Evolutionary conservation across 2,113 vertebrate species (phyloP), one percentile per base, ranked within the genome.

Genomic region (Grammomys surdaster): DNA sequence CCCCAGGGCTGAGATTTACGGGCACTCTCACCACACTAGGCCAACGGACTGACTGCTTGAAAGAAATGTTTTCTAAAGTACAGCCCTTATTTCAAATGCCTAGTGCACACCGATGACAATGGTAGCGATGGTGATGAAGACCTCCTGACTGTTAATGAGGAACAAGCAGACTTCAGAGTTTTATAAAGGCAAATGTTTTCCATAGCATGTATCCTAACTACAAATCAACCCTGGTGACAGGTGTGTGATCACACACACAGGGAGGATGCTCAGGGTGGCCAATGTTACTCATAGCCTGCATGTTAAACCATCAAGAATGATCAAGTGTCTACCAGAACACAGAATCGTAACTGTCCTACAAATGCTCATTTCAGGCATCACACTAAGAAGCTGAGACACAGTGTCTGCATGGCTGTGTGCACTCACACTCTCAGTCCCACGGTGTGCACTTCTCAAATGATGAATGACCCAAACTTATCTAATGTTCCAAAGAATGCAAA

Each of bases 51-150:
- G 75, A 48, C 26, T 69, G 67, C 36, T 67, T 40, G 13, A 85
- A 93, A 90, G 8, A 86, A 76, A 91, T 54, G 51, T 94, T 88
- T 88, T 77, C 43, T 51, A 88, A 92, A 96, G 63, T 33, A 43
- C 28, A 81, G 81, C 51, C 46, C 95, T 67, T 56, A 85, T 82
- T 93, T 78, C 91, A 96, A 95, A 67, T 26, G 36, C 12, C 73
- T 60, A 84, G 89, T 89, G 63, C 16, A 78, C 5, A 90, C n/a
- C 13, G n/a, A 43, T 19, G 67, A 69, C 5, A 11, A 69, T 36
- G 10, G 33, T 8, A 20, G 17, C 40, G n/a, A 72, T 3, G 1
- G 17, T 84, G 14, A 51, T 26, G 5, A 82, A 89, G 58, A 43
- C 65, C 80, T 81, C 31, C 7, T 60, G 46, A 48, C 46, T 5